Evolutionary conservation across 2,113 vertebrate species (phyloP), one percentile per base, ranked within the genome.

Genomic region (Notothenia rossii): DNA sequence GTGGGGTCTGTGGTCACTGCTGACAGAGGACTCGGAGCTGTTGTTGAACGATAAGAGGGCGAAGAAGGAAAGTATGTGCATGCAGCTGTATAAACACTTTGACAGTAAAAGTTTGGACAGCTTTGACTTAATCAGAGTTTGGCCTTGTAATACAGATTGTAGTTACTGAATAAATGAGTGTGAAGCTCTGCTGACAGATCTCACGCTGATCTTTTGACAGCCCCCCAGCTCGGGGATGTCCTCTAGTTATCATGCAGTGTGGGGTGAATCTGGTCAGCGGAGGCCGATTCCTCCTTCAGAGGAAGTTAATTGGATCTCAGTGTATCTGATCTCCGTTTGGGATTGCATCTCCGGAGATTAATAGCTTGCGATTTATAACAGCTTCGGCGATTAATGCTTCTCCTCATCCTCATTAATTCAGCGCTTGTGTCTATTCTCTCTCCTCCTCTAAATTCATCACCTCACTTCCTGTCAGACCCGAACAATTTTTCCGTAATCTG

Each of bases 11-110:
- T 50, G 22, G 22, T 22, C 22, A 22, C 53, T 61, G 74, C 79
- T 73, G 82, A 88, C 74, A 51, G 75, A 81, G 70, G 50, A 67
- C 59, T 77, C 71, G 0, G 20, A 77, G 83, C 40, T 67, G 84
- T 75, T 72, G 86, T 55, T 86, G 78, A 86, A 67, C 46, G 84
- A 91, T 89, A 86, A 89, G 74, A 68, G 72, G 22, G 36, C 10
- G 62, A 77, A 84, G 84, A 74, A 50, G 75, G 84, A 81, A 82
- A 82, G 80, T 68, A 65, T 48, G 63, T 3, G 63, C 62, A 75
- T 72, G 85, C 87, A 92, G 90, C 92, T 92, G 92, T 67, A 60
- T 46, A 91, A 93, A 92, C 85, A 93, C 61, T 60, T 70, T 5
- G 73, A 81, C 20, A 58, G 65, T 79, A 72, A 15, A 72, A 66